Evolutionary conservation across 2,888 invertebrate genomes (phyloP).

Genomic region (Rugalucina vietnamica): DNA sequence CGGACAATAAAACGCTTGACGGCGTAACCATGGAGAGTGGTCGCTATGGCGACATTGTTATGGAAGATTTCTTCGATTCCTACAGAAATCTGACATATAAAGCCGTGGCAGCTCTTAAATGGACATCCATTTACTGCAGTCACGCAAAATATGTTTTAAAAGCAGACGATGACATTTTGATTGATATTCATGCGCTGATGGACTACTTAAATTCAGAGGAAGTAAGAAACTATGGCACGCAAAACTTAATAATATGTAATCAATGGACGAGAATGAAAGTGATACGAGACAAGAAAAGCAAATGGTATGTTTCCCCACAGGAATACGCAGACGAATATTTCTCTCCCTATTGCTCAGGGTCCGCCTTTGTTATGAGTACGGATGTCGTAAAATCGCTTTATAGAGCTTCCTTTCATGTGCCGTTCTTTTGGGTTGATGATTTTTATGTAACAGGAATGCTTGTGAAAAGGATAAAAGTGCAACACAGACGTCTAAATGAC

Average conservation of each 20-base stretch:
- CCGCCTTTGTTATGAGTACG: slow-evolving; percentile 87
- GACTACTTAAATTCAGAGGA: slow-evolving; percentile 61
- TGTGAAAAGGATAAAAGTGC: slow-evolving; percentile 74
- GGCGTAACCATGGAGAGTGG: slow-evolving; percentile 76
- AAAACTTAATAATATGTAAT: slow-evolving; percentile 80
- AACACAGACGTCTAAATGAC: slow-evolving; percentile 76
- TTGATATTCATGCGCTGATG: slow-evolving; percentile 84
- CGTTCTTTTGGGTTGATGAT: slow-evolving; percentile 97
- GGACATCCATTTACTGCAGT: slow-evolving; percentile 83
- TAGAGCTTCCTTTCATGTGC: slow-evolving; percentile 87
- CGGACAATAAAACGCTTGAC: slow-evolving; percentile 69
- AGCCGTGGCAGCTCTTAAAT: slow-evolving; percentile 84
- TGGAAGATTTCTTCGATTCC: slow-evolving; percentile 83
- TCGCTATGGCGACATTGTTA: slow-evolving; percentile 81
- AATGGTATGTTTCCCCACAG: slow-evolving; percentile 83
- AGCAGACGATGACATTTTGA: slow-evolving; percentile 85
- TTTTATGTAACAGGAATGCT: slow-evolving; percentile 93
- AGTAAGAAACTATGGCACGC: slow-evolving; percentile 52
- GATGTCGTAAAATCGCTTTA: slow-evolving; percentile 87
- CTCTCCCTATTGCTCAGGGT: slow-evolving; percentile 85
- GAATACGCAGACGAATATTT: slow-evolving; percentile 83
- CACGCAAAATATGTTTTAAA: slow-evolving; percentile 83
- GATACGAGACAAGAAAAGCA: slow-evolving; percentile 83
- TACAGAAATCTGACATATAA: slow-evolving; percentile 85
- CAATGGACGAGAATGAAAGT: slow-evolving; percentile 83